phyloP scores from a whole-genome alignment of 2,888 invertebrate species.

The Listrodromus nycthemerus region DNA sequence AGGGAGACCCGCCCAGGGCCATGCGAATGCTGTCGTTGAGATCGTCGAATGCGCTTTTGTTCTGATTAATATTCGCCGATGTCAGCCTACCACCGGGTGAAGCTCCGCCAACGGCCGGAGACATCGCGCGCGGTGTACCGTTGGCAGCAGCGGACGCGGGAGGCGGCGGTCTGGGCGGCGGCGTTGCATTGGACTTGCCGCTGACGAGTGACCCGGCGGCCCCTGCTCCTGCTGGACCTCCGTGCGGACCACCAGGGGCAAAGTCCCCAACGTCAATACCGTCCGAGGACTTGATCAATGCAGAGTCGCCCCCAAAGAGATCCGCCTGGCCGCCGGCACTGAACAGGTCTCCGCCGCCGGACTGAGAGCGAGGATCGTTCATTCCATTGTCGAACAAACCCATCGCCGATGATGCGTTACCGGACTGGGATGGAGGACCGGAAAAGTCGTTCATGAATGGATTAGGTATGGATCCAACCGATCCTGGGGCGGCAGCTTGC shows the following conservation, averaged over 20 bases:
- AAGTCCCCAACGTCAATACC: conserved; percentile 76
- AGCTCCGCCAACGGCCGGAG: conserved; percentile 83
- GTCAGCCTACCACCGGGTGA: conserved; percentile 85
- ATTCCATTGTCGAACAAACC: conserved; percentile 76
- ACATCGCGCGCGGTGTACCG: conserved; percentile 82
- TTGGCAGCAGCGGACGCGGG: conserved; percentile 78
- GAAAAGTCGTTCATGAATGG: conserved; percentile 88
- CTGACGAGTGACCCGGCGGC: conserved; percentile 73
- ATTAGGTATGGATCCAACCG: conserved; percentile 85
- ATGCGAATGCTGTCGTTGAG: conserved; percentile 89
- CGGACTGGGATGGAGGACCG: conserved; percentile 78
- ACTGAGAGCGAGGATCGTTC: conserved; percentile 70
- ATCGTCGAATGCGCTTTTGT: conserved; percentile 89
- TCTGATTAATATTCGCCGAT: conserved; percentile 85
- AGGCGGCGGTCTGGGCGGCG: conserved; percentile 84
- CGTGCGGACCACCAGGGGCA: conserved; percentile 70
- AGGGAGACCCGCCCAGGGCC: conserved; percentile 88
- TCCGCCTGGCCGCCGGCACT: conserved; percentile 81
- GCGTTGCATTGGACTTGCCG: conserved; percentile 82
- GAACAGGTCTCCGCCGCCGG: conserved; percentile 80
- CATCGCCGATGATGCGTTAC: conserved; percentile 69
- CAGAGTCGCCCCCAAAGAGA: conserved; percentile 82
- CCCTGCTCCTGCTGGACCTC: conserved; percentile 73
- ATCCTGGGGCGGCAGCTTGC: conserved; percentile 86
- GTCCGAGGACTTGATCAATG: conserved; percentile 77